phyloP scores from a whole-genome alignment of 2,888 invertebrate genomes.

The Drosophila heteroneura region DNA sequence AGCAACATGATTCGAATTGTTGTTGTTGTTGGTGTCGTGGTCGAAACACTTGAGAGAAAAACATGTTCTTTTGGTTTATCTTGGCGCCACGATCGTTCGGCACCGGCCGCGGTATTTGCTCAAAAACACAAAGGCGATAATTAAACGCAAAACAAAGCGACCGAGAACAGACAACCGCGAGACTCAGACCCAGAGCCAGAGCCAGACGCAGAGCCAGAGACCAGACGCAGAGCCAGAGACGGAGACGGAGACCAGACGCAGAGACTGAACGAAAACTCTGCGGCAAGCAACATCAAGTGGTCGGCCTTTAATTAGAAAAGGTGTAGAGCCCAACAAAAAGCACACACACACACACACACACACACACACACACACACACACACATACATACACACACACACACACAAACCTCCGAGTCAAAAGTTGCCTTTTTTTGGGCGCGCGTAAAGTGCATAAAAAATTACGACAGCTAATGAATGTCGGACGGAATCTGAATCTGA shows the following conservation, averaged over 20 bases:
- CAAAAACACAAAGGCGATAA: constrained; percentile 75
- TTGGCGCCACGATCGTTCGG: constrained; percentile 76
- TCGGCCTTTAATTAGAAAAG: constrained; percentile 73
- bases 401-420: constrained; percentile 7
- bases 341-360: constrained; percentile 5
- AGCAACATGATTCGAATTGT: constrained; percentile 21
- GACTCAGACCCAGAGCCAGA: constrained; percentile 12
- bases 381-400: not conserved
- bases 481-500: constrained; percentile 31
- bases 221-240: constrained; percentile 4
- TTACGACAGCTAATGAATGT: constrained; percentile 60
- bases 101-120: constrained; percentile 71
- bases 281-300: constrained; percentile 57
- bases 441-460: constrained; percentile 49
- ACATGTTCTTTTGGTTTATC: constrained; percentile 78
- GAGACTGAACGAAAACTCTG: constrained; percentile 16
- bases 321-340: constrained; percentile 57
- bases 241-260: constrained; percentile 11
- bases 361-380: not conserved
- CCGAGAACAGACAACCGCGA: constrained; percentile 54
- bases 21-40: constrained; percentile 52
- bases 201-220: constrained; percentile 13
- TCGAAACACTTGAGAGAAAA: constrained; percentile 73
- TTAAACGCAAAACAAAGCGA: constrained; percentile 76
- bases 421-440: constrained; percentile 40